Percentiles rank a stretch among this genome's conserved stretches.
phyloP scores from a whole-genome alignment of 2,797 vertebrate species.

The Sebastolobus alascanus region DNA sequence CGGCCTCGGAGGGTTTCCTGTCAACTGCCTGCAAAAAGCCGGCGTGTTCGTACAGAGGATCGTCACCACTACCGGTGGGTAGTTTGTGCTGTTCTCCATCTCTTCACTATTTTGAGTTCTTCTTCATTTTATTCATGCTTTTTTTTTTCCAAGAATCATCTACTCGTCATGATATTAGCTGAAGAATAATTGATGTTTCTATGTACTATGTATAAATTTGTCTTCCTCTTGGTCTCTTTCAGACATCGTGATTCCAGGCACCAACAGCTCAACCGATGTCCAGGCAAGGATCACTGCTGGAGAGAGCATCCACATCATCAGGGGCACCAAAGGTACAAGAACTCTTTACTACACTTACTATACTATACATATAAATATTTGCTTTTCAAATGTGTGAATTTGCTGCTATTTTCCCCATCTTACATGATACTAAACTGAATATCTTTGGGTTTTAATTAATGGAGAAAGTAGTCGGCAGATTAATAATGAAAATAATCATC shows the following conservation, averaged over 20 bases:
- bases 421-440: not conserved
- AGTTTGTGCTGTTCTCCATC: not conserved
- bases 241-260: conserved; percentile 97
- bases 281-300: conserved; percentile 93
- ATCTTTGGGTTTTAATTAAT: not conserved
- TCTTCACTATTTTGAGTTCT: not conserved
- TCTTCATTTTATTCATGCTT: not conserved
- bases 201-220: not conserved
- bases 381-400: too few relatives aligned
- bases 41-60: conserved; percentile 98
- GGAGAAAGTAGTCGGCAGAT: too few relatives aligned
- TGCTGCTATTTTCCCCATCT: not conserved
- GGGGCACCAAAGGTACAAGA: conserved; percentile 92
- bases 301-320: conserved; percentile 95
- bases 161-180: not conserved
- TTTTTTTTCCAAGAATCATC: not conserved
- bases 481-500: too few relatives aligned
- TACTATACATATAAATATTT: not conserved
- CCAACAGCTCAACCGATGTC: conserved; percentile 92
- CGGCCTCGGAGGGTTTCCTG: conserved; percentile 90
- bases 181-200: not conserved
- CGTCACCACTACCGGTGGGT: conserved; percentile 94
- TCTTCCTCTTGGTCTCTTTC: conserved; percentile 12
- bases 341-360: not conserved
- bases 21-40: conserved; percentile 96